A percentile compares a stretch with the other conserved stretches of the same genome.
Conservation (phyloP, 64 coral and sea anemone genomes). For the Montipora sp. region DNA sequence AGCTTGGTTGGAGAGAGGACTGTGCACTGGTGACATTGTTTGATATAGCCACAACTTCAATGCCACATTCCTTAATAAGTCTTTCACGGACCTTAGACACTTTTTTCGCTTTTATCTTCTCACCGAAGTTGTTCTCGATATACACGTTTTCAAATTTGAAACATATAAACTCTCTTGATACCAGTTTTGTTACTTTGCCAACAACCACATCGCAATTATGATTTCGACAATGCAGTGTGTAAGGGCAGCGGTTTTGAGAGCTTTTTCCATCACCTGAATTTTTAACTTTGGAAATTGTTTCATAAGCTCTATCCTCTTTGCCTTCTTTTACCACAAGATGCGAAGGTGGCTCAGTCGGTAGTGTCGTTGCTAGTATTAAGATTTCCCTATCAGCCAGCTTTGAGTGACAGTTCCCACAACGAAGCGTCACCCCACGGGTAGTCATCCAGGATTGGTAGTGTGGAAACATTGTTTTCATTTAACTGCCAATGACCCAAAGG, state of each 20-base stretch:
- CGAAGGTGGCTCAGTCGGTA: slow-evolving; percentile 40
- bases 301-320: slow-evolving; percentile 7
- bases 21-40: background rate
- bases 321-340: slow-evolving; percentile 57
- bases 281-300: slow-evolving; percentile 43
- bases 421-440: background rate
- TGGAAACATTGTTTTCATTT: background rate
- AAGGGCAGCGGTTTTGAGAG: slow-evolving; percentile 44
- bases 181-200: slow-evolving; percentile 49
- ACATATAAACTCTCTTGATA: slow-evolving; percentile 53
- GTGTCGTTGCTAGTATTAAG: slow-evolving; percentile 34
- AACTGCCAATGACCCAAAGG: background rate
- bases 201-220: slow-evolving; percentile 11
- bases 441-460: background rate
- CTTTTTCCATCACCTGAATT: slow-evolving; percentile 44
- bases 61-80: slow-evolving; percentile 34
- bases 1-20: background rate
- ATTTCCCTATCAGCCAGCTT: slow-evolving; percentile 49
- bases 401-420: slow-evolving; percentile 19
- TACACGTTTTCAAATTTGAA: slow-evolving; percentile 70
- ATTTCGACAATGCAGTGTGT: slow-evolving; percentile 46
- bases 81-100: slow-evolving; percentile 38
- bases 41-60: slow-evolving; percentile 59
- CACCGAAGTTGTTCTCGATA: background rate
- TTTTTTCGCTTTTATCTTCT: slow-evolving; percentile 64